A percentile compares a stretch with the other conserved stretches of the same genome.
These are phyloP conservation scores for Lytechinus pictus DNA, from an alignment of 35 echinoderm and acorn worm genomes.

Conservation along the genomic window DNA sequence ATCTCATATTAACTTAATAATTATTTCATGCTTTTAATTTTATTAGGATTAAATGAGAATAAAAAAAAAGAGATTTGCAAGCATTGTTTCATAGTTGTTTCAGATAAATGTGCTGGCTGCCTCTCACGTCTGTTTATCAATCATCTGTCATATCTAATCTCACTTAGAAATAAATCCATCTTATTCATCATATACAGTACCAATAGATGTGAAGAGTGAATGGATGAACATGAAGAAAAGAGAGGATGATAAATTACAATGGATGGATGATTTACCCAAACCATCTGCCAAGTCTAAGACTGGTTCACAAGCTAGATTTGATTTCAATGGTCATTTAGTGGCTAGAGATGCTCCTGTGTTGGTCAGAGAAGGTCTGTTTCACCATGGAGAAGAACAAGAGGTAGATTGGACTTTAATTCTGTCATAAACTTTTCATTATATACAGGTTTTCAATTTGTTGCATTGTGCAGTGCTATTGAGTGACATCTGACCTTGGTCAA, in stretches of 20 bases:
- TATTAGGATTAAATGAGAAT: no score
- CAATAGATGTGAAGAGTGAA: slow-evolving; percentile 67
- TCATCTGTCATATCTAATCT: no score
- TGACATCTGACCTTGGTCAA: no score
- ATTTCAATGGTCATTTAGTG: slow-evolving; percentile 88
- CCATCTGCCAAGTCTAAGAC: slow-evolving; percentile 77
- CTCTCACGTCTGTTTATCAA: no score
- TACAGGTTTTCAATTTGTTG: no score
- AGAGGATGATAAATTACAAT: slow-evolving; percentile 89
- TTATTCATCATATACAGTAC: background rate
- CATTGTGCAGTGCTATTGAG: no score
- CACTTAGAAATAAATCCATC: background rate
- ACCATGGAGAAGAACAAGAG: slow-evolving; percentile 98
- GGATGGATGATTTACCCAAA: slow-evolving; percentile 96
- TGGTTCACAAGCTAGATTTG: slow-evolving; percentile 89
- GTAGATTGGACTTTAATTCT: slow-evolving; percentile 40
- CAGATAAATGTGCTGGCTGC: no score
- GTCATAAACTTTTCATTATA: no score
- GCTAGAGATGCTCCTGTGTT: slow-evolving; percentile 81
- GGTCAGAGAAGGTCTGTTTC: slow-evolving; percentile 89
- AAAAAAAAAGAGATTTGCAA: no score
- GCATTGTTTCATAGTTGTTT: no score
- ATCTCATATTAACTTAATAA: no score
- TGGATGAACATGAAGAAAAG: slow-evolving; percentile 91
- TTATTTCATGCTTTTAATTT: no score